phyloP scores from a whole-genome alignment of 2,113 vertebrate genomes.

The Coregonus clupeaformis region DNA sequence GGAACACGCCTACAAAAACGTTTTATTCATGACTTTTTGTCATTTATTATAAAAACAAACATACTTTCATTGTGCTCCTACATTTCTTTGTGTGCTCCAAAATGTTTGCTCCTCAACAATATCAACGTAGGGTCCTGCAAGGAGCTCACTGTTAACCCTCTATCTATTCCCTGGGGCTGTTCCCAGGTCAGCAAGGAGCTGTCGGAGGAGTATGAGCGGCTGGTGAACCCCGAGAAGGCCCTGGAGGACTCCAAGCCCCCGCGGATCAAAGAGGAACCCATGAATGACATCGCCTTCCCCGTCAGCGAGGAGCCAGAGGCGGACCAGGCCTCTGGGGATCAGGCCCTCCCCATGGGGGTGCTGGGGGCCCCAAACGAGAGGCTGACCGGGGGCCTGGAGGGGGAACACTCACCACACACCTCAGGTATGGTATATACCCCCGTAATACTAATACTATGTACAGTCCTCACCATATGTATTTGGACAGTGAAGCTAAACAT shows the following conservation, averaged over 20 bases:
- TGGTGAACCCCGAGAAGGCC: constrained; percentile 95
- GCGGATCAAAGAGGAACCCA: constrained; percentile 92
- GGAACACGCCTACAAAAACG: too few species aligned
- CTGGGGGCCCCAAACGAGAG: constrained; percentile 85
- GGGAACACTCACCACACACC: constrained; percentile 89
- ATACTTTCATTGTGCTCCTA: too few species aligned
- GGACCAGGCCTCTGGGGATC: constrained; percentile 88
- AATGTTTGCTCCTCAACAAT: not conserved
- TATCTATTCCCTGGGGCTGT: constrained; percentile 16
- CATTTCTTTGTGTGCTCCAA: not conserved
- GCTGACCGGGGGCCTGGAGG: constrained; percentile 85
- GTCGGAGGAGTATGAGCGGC: constrained; percentile 92
- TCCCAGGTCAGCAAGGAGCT: constrained; percentile 92
- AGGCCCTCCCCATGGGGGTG: constrained; percentile 88
- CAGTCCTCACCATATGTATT: not conserved
- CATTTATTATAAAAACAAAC: too few species aligned
- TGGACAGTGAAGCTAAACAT: not conserved
- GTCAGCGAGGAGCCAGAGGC: constrained; percentile 90
- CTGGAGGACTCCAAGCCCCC: constrained; percentile 92
- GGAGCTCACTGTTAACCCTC: not conserved
- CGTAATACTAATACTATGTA: not conserved
- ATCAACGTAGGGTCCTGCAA: not conserved
- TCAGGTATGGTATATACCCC: constrained; percentile 72
- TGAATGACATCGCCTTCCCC: constrained; percentile 90
- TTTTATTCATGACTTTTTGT: too few species aligned